Evolutionary conservation across 2,797 vertebrate genomes (phyloP), one percentile per base, ranked within the genome.

Genomic region (Dicrostonyx torquatus): DNA sequence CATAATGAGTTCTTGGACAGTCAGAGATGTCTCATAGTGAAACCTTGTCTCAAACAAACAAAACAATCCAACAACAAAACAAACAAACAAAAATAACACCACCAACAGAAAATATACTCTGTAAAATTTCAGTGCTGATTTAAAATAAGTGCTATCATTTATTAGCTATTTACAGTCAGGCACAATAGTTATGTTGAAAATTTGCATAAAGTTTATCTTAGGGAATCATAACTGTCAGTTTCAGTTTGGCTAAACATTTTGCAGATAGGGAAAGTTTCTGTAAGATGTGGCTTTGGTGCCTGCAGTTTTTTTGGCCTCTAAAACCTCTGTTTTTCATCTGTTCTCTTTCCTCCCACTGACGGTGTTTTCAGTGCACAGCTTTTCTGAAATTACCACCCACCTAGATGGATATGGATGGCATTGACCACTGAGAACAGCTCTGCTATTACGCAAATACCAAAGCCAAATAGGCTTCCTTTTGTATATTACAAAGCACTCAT

Each of bases 61-160:
- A 64, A 73, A n/a, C 22, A 24, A 18, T 34, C 18, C 68, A 70
- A 37, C 20, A 72, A 24, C 18, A 48, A 17, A 66, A 45, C 80
- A 45, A 60, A n/a, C 6, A 14, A 45, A 75, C 37, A 72, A 40
- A 64, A 72, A 43, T 20, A 73, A 73, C 40, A 26, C 11, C 22
- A 73, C n/a, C n/a, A 70, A 34, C 10, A 31, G 7, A 48, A 83
- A 40, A 64, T 43, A n/a, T 34, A 50, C 37, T 73, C 7, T 84
- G 12, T 31, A 68, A n/a, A 66, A 66, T 50, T 22, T n/a, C n/a
- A 9, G 12, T 84, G 13, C 75, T 87, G 58, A 84, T 53, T 45
- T 40, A 50, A 95, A 87, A 94, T 84, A 82, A 90, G 75, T 87
- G 4, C 6, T 87, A 80, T 8, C 2, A 66, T 45, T 91, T 87